phyloP scores from a whole-genome alignment of 2,797 vertebrate genomes.

The Lycodopsis pacificus region DNA sequence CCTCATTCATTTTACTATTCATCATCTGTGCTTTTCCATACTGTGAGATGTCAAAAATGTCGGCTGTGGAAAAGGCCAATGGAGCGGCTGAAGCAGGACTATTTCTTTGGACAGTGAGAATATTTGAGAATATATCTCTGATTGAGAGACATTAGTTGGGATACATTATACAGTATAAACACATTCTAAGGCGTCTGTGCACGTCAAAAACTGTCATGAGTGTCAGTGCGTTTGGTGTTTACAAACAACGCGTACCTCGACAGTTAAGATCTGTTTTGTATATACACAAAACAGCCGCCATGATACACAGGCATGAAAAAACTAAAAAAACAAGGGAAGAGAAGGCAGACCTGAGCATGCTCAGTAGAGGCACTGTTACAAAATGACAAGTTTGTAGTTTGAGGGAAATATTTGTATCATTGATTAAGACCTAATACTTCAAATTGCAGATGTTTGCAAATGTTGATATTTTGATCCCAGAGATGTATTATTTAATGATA shows the following conservation, averaged over 20 bases:
- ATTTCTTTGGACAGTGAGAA: background rate
- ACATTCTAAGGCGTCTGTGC: background rate
- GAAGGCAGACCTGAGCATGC: conserved; percentile 25
- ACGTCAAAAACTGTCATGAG: background rate
- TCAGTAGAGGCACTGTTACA: conserved; percentile 13
- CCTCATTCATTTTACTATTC: background rate
- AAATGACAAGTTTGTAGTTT: background rate
- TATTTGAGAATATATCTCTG: background rate
- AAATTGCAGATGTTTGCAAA: background rate
- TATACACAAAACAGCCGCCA: conserved; percentile 61
- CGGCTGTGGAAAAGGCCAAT: background rate
- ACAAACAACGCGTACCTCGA: conserved; percentile 26
- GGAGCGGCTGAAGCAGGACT: background rate
- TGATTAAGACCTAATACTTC: background rate
- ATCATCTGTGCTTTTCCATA: background rate
- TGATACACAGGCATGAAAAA: conserved; percentile 3
- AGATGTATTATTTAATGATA: background rate
- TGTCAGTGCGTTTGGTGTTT: conserved; percentile 6
- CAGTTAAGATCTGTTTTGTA: conserved; percentile 58
- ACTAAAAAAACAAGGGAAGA: background rate
- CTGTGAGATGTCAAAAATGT: background rate
- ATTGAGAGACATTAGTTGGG: background rate
- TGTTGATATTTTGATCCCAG: background rate
- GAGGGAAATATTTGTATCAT: background rate
- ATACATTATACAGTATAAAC: background rate